Evolutionary conservation across 2,888 invertebrate genomes (phyloP).

Genomic region (Penaeus monodon): DNA sequence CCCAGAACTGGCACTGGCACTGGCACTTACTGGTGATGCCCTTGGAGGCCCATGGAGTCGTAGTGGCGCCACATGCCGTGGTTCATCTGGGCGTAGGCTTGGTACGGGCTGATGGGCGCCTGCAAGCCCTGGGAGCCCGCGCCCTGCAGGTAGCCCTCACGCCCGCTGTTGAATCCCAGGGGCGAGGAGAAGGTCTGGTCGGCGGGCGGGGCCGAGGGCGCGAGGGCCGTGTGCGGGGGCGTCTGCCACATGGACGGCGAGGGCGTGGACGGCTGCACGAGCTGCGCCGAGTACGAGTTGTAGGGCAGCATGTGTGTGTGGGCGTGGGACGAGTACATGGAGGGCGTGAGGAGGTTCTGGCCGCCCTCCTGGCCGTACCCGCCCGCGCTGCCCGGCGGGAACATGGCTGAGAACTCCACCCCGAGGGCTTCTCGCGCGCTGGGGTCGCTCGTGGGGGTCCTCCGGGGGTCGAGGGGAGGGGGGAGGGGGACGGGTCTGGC

Average conservation of each 20-base stretch:
- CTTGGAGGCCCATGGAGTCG: slow-evolving; percentile 64
- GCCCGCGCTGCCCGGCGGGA: slow-evolving; percentile 62
- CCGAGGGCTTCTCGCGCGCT: slow-evolving; percentile 8
- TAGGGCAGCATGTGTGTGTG: slow-evolving; percentile 64
- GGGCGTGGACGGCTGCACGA: slow-evolving; percentile 63
- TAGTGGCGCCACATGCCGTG: slow-evolving; percentile 57
- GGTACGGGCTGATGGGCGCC: slow-evolving; percentile 60
- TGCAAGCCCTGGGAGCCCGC: slow-evolving; percentile 48
- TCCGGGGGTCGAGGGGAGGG: no score
- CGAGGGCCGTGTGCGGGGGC: slow-evolving; percentile 53
- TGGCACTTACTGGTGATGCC: slow-evolving; percentile 56
- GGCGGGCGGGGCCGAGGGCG: slow-evolving; percentile 53
- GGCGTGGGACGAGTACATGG: slow-evolving; percentile 60
- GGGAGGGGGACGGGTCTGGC: no score
- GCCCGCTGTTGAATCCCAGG: slow-evolving; percentile 58
- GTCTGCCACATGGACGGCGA: slow-evolving; percentile 64
- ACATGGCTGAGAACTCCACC: slow-evolving; percentile 59
- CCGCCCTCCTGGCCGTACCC: slow-evolving; percentile 63
- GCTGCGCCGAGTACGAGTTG: slow-evolving; percentile 63
- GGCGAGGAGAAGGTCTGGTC: slow-evolving; percentile 62
- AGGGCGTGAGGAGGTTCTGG: slow-evolving; percentile 60
- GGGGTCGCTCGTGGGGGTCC: background rate
- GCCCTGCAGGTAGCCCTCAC: slow-evolving; percentile 59
- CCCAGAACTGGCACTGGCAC: background rate
- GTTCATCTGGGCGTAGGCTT: slow-evolving; percentile 63